Base-by-base conservation (phyloP, 1,140 invertebrate genomes). In the Ladona fulva region DNA sequence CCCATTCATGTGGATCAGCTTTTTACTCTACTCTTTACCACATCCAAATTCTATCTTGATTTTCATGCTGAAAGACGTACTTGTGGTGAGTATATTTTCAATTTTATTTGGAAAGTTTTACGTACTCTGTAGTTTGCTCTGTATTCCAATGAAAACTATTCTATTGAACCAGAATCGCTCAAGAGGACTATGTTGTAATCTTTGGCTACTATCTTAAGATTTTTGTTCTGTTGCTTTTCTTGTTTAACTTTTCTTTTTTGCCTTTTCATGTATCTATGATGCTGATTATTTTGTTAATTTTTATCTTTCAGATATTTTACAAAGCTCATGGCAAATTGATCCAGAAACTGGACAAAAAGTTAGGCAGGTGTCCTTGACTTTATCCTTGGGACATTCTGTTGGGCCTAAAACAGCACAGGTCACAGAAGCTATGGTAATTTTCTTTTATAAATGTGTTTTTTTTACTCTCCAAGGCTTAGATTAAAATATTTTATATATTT, bases 21-120 rank as follows among this genome's bases (percentile, higher is more conserved):
- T 52, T 97, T 97, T 86, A 95, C 94, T n/a, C 88, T 95, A 82
- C 88, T 97, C 12, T 98, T 97, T 87, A 96, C 95, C 29, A 95
- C 93, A 87, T 96, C 94, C 7, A 93, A 95, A 85, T 97, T 98
- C 85, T 93, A 93, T 82, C 85, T 93, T 78, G 93, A 95, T 83
- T 93, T 96, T 84, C 91, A 95, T 82, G 91, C 90, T 73, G 87
- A 88, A 7, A 87, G 94, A 73, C 94, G 93, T 84, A 94, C 93
- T 29, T 92, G 91, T 76, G 94, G 95, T 91, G 85, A 86, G 82
- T 81, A 42, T 29, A 25, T 77, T 78, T 74, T 78, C n/a, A 78
- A 74, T 77, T 78, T 24, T 25, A 16, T 79, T 75, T 37, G 10
- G 3, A 25, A 75, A 6, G 29, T 25, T 75, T 25, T 10, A 25